A percentile compares a stretch with the other conserved stretches of the same genome.
These are phyloP conservation scores for Desmodus rotundus DNA, from an alignment of 2,113 vertebrate genomes.

Conservation along the genomic window DNA sequence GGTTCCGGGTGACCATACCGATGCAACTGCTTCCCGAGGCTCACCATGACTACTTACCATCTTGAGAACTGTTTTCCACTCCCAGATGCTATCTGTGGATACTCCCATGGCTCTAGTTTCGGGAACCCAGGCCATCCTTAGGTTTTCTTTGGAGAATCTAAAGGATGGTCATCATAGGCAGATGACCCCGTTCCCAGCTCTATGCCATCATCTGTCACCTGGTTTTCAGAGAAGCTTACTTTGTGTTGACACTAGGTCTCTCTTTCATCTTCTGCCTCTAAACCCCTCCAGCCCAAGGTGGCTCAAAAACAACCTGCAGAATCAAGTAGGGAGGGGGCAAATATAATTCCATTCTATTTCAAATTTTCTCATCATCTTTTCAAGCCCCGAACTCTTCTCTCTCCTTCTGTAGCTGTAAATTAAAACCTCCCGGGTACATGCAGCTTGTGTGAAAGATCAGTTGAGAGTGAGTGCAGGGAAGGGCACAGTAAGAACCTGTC, in stretches of 20 bases:
- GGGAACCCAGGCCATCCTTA: neutral
- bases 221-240: neutral
- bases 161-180: too few relatives aligned
- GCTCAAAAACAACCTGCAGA: neutral
- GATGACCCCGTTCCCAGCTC: neutral
- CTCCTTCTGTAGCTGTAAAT: neutral
- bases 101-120: neutral
- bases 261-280: neutral
- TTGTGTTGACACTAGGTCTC: neutral
- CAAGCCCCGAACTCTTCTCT: neutral
- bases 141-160: neutral
- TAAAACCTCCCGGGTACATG: neutral
- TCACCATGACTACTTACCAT: accelerated
- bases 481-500: neutral
- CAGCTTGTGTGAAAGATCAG: neutral
- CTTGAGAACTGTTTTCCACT: neutral
- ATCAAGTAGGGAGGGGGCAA: neutral
- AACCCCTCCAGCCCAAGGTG: neutral
- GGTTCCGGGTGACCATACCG: neutral
- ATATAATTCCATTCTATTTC: neutral
- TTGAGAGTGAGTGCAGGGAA: neutral
- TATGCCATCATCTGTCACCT: neutral
- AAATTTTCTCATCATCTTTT: neutral
- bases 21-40: too few relatives aligned
- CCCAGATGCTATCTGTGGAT: neutral